phyloP scores from a whole-genome alignment of 2,797 vertebrate species.

The Eleutherodactylus coqui region DNA sequence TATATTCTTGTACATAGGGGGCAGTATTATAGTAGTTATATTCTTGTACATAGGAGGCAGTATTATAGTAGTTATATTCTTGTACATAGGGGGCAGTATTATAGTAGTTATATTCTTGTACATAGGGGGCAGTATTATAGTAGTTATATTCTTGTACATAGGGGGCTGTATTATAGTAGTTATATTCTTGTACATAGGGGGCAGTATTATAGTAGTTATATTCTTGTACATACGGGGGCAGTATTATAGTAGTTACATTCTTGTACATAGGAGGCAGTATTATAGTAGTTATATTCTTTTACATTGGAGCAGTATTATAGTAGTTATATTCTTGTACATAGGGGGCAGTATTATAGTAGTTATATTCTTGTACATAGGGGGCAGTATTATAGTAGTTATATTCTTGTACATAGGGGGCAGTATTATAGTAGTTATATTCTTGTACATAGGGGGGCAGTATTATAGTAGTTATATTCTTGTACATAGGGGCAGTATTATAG shows the following conservation, averaged over 20 bases:
- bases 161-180: too few relatives aligned
- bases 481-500: not conserved
- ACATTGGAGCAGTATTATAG: slow-evolving; percentile 2
- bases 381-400: slow-evolving; percentile 2
- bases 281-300: slow-evolving; percentile 20
- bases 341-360: slow-evolving; percentile 17
- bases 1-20: not conserved
- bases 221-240: not conserved
- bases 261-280: slow-evolving; percentile 6
- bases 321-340: not conserved
- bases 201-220: too few relatives aligned
- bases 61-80: slow-evolving; percentile 13
- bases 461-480: slow-evolving; percentile 27
- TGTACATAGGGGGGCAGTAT: slow-evolving; percentile 11
- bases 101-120: slow-evolving; percentile 7
- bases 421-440: slow-evolving; percentile 11
- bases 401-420: not conserved
- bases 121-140: not conserved
- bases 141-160: slow-evolving; percentile 13
- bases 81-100: not conserved
- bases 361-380: not conserved
- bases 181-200: too few relatives aligned
- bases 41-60: not conserved
- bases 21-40: slow-evolving; percentile 14
- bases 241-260: slow-evolving; percentile 26